A percentile compares a stretch with the other conserved stretches of the same genome.
These are phyloP conservation scores for Cyphomyrmex costatus DNA, from an alignment of 1,140 invertebrate species.

Conservation along the genomic window DNA sequence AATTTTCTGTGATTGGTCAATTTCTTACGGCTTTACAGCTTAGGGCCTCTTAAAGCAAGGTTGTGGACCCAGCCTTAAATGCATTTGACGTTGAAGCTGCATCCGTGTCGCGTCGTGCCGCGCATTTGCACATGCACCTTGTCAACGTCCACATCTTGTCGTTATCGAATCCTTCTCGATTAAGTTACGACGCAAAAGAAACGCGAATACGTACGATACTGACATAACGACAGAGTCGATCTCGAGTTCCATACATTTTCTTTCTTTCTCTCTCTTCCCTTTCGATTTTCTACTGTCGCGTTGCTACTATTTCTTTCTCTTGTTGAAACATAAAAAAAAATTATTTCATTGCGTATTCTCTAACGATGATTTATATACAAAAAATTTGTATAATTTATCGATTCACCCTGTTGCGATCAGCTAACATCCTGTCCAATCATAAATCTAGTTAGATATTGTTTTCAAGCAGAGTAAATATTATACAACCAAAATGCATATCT, in stretches of 20 bases:
- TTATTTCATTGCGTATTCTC: conserved; percentile 36
- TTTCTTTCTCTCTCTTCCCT: not conserved
- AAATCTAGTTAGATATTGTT: conserved; percentile 62
- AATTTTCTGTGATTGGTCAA: too few species aligned
- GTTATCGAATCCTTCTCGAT: conserved; percentile 46
- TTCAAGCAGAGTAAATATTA: not conserved
- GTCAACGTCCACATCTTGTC: conserved; percentile 61
- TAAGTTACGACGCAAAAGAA: conserved; percentile 37
- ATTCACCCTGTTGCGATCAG: conserved; percentile 61
- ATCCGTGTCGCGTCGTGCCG: conserved; percentile 74
- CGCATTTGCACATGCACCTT: conserved; percentile 52
- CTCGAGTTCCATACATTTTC: not conserved
- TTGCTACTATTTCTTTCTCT: conserved; percentile 43
- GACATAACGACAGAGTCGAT: conserved; percentile 37
- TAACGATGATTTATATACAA: conserved; percentile 67
- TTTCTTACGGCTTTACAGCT: too few species aligned
- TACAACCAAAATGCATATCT: conserved; percentile 26
- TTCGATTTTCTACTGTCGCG: conserved; percentile 25
- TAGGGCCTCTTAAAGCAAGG: too few species aligned
- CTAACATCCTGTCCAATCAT: conserved; percentile 66
- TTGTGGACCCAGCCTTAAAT: too few species aligned
- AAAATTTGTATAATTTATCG: conserved; percentile 68
- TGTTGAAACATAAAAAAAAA: conserved; percentile 35
- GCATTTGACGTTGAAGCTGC: conserved; percentile 84
- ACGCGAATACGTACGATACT: conserved; percentile 39